A percentile compares a stretch with the other conserved stretches of the same genome.
Evolutionary conservation across 2,113 vertebrate species (phyloP).

Genomic region (Hydrolagus affinis): DNA sequence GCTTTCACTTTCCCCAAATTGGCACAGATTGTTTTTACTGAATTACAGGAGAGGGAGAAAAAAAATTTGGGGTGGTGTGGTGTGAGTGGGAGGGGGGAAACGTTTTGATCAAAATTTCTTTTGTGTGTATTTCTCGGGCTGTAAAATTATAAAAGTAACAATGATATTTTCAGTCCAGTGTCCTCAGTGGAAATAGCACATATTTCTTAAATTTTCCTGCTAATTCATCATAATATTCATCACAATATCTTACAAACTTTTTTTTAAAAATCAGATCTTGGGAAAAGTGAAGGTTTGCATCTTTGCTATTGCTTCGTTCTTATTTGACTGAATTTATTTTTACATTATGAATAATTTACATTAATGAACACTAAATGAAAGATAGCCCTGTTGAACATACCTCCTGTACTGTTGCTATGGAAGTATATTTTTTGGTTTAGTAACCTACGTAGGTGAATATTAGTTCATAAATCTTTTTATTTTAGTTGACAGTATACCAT

Average conservation of each 20-base stretch:
- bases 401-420: background rate
- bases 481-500: background rate
- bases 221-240: background rate
- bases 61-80: too few species aligned
- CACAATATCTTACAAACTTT: too few species aligned
- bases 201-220: background rate
- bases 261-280: background rate
- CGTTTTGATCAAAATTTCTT: background rate
- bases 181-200: background rate
- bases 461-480: background rate
- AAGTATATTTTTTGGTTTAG: background rate
- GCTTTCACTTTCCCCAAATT: background rate
- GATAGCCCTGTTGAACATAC: background rate
- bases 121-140: background rate
- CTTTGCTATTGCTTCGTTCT: background rate
- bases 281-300: background rate
- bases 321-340: background rate
- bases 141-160: background rate
- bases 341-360: slow-evolving; percentile 5
- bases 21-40: background rate
- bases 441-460: background rate
- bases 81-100: background rate
- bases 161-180: too few species aligned
- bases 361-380: background rate
- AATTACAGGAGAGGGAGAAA: background rate